Evolutionary conservation across 2,113 vertebrate species (phyloP).

Genomic region (Labrus mixtus): DNA sequence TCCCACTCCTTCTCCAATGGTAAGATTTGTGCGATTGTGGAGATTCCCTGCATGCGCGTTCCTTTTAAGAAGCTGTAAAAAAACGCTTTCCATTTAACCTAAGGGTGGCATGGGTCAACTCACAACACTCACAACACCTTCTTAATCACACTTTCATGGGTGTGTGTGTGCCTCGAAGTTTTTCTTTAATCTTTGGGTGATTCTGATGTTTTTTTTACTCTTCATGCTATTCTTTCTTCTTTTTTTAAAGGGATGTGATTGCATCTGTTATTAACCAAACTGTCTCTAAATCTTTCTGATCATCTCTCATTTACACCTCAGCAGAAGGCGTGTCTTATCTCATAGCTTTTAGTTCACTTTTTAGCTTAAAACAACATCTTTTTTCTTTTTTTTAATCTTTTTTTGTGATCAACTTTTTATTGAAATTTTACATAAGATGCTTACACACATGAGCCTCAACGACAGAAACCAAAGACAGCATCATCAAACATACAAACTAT

Average conservation of each 20-base stretch:
- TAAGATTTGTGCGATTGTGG: conserved; percentile 59
- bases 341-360: no score
- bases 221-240: neutral
- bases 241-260: neutral
- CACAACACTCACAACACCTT: conserved; percentile 2
- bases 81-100: conserved; percentile 22
- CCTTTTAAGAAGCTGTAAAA: conserved; percentile 11
- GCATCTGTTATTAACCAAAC: neutral
- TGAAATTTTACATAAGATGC: no score
- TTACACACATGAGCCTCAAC: no score
- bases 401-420: no score
- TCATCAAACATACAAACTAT: no score
- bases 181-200: conserved; percentile 7
- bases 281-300: neutral
- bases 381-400: no score
- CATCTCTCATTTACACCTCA: neutral
- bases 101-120: neutral
- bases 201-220: neutral
- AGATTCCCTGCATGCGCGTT: conserved; percentile 41
- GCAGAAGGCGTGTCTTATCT: neutral
- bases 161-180: neutral
- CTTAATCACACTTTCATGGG: conserved; percentile 13
- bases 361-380: no score
- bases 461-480: no score
- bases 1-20: conserved; percentile 76